phyloP scores from a whole-genome alignment of 2,888 invertebrate species.

The Mimumesa dahlbomi region DNA sequence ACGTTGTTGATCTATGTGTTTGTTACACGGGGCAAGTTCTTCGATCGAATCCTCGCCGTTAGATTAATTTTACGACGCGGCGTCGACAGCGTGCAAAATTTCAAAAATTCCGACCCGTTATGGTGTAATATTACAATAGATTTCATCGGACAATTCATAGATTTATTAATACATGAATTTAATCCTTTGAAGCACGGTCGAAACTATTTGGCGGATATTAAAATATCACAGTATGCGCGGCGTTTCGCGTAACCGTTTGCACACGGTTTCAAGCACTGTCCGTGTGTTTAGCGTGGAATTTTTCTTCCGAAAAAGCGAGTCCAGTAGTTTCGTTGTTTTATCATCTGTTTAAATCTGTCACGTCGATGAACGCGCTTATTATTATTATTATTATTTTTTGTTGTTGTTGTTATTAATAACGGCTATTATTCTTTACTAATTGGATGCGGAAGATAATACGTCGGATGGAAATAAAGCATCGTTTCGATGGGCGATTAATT shows the following conservation, averaged over 20 bases:
- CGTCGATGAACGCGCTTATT: not conserved
- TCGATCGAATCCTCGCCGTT: too few relatives aligned
- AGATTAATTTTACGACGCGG: too few relatives aligned
- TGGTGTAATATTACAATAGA: slow-evolving; percentile 31
- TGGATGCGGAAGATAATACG: not conserved
- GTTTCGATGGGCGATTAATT: not conserved
- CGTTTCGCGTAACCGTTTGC: slow-evolving; percentile 7
- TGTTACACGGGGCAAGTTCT: not conserved
- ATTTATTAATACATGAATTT: slow-evolving; percentile 51
- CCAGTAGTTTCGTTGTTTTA: not conserved
- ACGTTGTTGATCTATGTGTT: too few relatives aligned
- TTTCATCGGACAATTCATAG: slow-evolving; percentile 31
- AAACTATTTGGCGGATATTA: slow-evolving; percentile 50
- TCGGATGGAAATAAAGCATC: not conserved
- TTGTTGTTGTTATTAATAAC: too few relatives aligned
- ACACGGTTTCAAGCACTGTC: slow-evolving; percentile 14
- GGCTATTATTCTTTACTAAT: not conserved
- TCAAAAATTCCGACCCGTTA: slow-evolving; percentile 22
- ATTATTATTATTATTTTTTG: not conserved
- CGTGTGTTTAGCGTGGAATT: slow-evolving; percentile 12
- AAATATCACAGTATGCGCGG: slow-evolving; percentile 31
- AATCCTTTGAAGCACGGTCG: slow-evolving; percentile 42
- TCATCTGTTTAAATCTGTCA: not conserved
- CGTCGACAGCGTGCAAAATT: too few relatives aligned
- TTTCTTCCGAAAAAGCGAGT: slow-evolving; percentile 5